phyloP scores from a whole-genome alignment of 1,140 invertebrate species.

The Zaprionus lachaisei region DNA sequence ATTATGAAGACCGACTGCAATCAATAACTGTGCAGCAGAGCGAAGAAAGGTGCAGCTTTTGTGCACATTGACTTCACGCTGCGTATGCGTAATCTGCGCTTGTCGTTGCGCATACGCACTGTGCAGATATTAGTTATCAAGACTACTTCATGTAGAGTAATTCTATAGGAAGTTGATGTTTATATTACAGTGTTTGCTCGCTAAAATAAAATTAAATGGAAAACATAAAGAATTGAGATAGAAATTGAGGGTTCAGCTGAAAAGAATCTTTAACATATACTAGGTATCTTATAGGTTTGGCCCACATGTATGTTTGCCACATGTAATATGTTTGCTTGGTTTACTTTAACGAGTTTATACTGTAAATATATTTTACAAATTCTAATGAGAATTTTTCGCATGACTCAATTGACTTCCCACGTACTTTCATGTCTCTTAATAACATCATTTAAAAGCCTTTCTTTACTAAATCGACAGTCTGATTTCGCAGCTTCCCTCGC shows the following conservation, averaged over 20 bases:
- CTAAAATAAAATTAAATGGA: too few species aligned
- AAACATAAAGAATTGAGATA: too few species aligned
- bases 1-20: conserved; percentile 33
- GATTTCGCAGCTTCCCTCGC: neutral
- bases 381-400: neutral
- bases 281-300: too few species aligned
- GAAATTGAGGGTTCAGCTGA: too few species aligned
- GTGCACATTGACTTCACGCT: conserved; percentile 24
- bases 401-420: neutral
- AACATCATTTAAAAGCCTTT: neutral
- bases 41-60: conserved; percentile 11
- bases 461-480: neutral
- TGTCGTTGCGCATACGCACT: conserved; percentile 31
- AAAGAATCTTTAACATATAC: too few species aligned
- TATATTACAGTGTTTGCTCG: too few species aligned
- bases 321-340: neutral
- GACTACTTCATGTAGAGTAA: too few species aligned
- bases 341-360: neutral
- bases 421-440: neutral
- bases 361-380: neutral
- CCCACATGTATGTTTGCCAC: too few species aligned
- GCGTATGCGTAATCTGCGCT: conserved; percentile 33
- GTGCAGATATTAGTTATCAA: neutral
- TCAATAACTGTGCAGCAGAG: conserved; percentile 36
- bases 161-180: too few species aligned